Conservation (phyloP, 2,888 invertebrate genomes). For the Metellina segmentata region DNA sequence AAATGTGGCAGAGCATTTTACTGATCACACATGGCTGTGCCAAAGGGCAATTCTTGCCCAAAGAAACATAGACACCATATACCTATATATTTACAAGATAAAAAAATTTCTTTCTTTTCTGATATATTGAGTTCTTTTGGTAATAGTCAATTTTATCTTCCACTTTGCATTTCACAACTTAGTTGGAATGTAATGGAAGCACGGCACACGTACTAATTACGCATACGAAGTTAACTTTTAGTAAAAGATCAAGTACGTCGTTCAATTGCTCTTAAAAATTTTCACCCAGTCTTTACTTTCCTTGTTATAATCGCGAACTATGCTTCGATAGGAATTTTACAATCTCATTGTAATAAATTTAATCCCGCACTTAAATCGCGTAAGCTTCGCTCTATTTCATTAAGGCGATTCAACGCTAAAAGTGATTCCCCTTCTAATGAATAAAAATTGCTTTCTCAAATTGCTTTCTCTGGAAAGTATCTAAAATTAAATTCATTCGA, state of each 20-base stretch:
- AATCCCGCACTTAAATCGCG: slow-evolving; percentile 10
- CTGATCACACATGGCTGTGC: no score
- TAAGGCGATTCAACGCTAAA: slow-evolving; percentile 2
- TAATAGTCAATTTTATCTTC: no score
- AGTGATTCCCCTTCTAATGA: slow-evolving; percentile 27
- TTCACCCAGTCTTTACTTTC: background rate
- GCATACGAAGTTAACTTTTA: background rate
- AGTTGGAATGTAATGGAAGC: background rate
- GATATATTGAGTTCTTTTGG: no score
- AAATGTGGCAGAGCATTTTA: no score
- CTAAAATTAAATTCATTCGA: slow-evolving; percentile 36
- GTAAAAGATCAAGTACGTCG: background rate
- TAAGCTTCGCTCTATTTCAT: slow-evolving; percentile 4
- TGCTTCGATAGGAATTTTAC: slow-evolving; percentile 27
- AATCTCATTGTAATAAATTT: slow-evolving; percentile 1
- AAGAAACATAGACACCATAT: no score
- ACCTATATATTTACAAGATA: no score
- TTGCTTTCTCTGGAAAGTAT: slow-evolving; percentile 28
- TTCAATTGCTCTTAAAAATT: background rate
- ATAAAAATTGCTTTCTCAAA: slow-evolving; percentile 46
- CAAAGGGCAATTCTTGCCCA: no score
- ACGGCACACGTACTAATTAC: background rate
- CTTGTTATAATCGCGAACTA: slow-evolving; percentile 10
- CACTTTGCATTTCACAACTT: background rate
- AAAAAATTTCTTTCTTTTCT: no score